Conservation (phyloP, 2,113 vertebrate species). For the Chrysemys picta region DNA sequence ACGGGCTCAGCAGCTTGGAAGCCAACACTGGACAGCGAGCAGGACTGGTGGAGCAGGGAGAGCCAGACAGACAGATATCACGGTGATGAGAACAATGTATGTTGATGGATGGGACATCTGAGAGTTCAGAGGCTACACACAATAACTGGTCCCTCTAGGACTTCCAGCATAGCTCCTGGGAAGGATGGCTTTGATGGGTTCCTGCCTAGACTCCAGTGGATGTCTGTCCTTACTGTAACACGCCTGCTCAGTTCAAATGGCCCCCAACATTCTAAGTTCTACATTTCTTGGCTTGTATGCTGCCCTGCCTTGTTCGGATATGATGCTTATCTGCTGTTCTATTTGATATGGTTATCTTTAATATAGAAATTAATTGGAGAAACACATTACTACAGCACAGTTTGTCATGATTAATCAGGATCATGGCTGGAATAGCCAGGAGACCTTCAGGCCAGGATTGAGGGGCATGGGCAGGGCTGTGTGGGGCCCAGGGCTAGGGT, state of each 20-base stretch:
- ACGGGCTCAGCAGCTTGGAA: background rate
- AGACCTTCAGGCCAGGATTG: background rate
- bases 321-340: fast-evolving
- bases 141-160: background rate
- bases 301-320: fast-evolving
- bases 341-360: background rate
- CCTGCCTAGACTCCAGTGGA: background rate
- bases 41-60: background rate
- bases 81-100: too few relatives aligned
- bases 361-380: background rate
- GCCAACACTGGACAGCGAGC: background rate
- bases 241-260: fast-evolving
- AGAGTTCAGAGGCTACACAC: background rate
- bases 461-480: background rate
- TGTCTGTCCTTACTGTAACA: background rate
- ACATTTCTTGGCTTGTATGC: fast-evolving
- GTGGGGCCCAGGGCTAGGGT: background rate
- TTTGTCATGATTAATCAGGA: background rate
- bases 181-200: background rate
- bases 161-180: background rate
- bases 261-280: background rate
- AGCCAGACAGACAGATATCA: background rate
- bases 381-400: background rate
- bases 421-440: background rate
- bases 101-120: background rate